Conservation (phyloP, 2,888 invertebrate species). For the Epinotia demarniana region DNA sequence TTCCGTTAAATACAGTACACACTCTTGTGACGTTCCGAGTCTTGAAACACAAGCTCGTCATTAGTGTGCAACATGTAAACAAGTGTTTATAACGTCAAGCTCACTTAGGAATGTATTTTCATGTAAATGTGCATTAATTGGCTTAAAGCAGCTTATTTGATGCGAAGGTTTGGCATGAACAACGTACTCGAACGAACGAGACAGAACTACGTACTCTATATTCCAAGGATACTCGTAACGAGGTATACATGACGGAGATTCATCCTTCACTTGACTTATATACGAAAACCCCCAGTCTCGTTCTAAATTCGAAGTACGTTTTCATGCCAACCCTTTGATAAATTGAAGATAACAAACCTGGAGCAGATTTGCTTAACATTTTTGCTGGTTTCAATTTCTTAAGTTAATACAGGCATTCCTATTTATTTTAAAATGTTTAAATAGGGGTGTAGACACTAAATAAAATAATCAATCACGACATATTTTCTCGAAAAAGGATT, state of each 20-base stretch:
- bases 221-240: slow-evolving; percentile 15
- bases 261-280: neutral
- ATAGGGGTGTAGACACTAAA: too few relatives aligned
- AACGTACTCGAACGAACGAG: too few relatives aligned
- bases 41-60: neutral
- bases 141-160: slow-evolving; percentile 17
- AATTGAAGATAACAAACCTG: neutral
- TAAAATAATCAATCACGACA: too few relatives aligned
- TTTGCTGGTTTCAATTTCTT: too few relatives aligned
- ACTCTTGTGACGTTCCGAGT: neutral
- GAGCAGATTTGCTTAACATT: neutral
- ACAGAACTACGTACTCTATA: neutral
- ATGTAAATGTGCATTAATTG: slow-evolving; percentile 24
- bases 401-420: neutral
- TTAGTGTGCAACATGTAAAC: too few relatives aligned
- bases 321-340: slow-evolving; percentile 1
- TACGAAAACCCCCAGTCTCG: slow-evolving; percentile 6
- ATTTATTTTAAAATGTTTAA: neutral
- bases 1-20: too few relatives aligned
- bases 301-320: slow-evolving; percentile 3
- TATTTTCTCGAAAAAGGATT: too few relatives aligned
- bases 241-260: neutral
- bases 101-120: slow-evolving; percentile 17
- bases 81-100: neutral
- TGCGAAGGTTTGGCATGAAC: slow-evolving; percentile 5